Conservation (phyloP, 2,888 invertebrate species). For the Campoplex nolae region DNA sequence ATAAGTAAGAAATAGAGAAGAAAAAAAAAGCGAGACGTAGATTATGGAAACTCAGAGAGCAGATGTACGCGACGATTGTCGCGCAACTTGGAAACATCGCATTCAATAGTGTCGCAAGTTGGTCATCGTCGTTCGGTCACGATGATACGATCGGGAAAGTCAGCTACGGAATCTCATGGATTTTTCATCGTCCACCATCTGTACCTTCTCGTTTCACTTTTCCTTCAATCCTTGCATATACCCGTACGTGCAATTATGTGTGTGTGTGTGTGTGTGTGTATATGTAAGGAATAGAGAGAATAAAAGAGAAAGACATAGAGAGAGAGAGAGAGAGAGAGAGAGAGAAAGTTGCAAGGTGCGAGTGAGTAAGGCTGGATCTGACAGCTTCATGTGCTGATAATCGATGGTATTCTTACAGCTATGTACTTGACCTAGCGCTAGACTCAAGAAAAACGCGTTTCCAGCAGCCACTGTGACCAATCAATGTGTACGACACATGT, state of each 20-base stretch:
- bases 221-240: background rate
- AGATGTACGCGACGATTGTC: constrained; percentile 3
- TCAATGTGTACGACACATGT: background rate
- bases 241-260: background rate
- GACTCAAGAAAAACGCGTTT: constrained; percentile 57
- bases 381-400: constrained; percentile 9
- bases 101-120: constrained; percentile 58
- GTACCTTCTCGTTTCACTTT: background rate
- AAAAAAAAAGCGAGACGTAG: background rate
- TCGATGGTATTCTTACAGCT: constrained; percentile 10
- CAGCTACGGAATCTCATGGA: constrained; percentile 53
- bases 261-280: too few relatives aligned
- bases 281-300: background rate
- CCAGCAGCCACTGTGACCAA: constrained; percentile 14
- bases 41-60: background rate
- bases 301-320: background rate
- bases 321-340: too few relatives aligned
- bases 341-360: background rate
- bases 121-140: constrained; percentile 64
- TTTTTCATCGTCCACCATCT: constrained; percentile 6
- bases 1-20: background rate
- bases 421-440: constrained; percentile 66
- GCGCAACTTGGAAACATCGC: constrained; percentile 49
- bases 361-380: background rate
- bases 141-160: constrained; percentile 69